Conservation (phyloP, 2,113 vertebrate species). For the Crotalus helleri region DNA sequence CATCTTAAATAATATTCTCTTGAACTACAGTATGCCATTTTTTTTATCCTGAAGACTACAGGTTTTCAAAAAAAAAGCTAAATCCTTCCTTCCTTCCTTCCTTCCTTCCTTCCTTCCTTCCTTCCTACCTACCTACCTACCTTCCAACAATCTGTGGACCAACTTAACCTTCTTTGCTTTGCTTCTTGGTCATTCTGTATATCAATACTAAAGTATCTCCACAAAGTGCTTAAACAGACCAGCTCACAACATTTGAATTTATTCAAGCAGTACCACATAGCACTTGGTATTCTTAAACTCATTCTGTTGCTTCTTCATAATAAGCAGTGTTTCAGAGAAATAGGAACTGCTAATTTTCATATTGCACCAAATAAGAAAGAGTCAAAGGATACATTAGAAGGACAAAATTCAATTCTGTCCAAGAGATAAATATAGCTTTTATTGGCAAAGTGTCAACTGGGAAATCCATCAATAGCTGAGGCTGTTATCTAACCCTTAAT, state of each 20-base stretch:
- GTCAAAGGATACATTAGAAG: constrained; percentile 1
- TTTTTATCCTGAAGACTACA: background rate
- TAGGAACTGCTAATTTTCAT: background rate
- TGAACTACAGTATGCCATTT: background rate
- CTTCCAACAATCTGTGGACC: background rate
- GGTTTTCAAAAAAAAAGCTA: background rate
- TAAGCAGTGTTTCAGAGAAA: background rate
- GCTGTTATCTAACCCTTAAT: constrained; percentile 15
- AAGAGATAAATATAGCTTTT: constrained; percentile 23
- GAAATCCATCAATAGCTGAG: background rate
- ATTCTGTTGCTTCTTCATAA: background rate
- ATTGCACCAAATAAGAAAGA: background rate
- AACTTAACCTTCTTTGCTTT: background rate
- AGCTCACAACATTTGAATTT: background rate
- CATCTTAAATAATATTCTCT: background rate
- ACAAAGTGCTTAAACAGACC: background rate
- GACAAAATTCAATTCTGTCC: background rate
- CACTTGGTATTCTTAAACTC: background rate
- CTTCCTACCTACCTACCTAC: background rate
- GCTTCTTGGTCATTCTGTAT: background rate
- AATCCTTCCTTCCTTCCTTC: background rate
- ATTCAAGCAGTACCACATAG: background rate
- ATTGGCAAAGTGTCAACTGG: constrained; percentile 9
- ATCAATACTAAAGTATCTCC: background rate
- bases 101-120: background rate